phyloP scores from a whole-genome alignment of 1,140 invertebrate species.

The Cotesia typhae region DNA sequence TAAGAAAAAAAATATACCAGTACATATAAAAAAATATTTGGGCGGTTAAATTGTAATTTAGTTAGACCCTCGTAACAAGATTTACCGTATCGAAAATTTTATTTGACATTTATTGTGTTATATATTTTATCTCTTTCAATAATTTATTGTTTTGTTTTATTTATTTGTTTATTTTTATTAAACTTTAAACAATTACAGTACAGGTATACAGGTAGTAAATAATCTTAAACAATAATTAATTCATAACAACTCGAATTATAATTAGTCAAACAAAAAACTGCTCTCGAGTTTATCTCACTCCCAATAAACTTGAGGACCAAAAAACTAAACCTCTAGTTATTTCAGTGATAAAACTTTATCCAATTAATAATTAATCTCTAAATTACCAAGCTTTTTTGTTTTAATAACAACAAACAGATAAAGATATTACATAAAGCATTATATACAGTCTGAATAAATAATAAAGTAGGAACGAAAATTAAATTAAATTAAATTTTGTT shows the following conservation, averaged over 20 bases:
- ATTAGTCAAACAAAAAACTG: no score
- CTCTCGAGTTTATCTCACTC: background rate
- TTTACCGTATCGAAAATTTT: constrained; percentile 37
- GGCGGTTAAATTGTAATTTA: constrained; percentile 34
- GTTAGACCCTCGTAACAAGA: constrained; percentile 41
- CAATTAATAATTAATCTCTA: background rate
- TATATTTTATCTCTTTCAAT: background rate
- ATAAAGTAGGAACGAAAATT: no score
- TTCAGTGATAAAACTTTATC: background rate
- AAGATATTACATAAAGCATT: no score
- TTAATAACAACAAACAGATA: background rate
- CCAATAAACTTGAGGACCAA: no score
- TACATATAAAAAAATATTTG: background rate
- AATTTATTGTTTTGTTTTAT: background rate
- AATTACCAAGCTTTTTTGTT: background rate
- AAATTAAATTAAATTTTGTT: no score
- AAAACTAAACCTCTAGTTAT: background rate
- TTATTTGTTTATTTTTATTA: no score
- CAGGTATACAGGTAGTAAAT: no score
- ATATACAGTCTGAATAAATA: no score
- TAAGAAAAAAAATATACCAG: background rate
- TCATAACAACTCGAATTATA: no score
- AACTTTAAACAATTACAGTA: no score
- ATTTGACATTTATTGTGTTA: constrained; percentile 9
- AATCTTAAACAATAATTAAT: no score